Percentiles rank a stretch among this genome's conserved stretches.
Conservation (phyloP, 1,140 invertebrate genomes). For the Bombus haemorrhoidalis region DNA sequence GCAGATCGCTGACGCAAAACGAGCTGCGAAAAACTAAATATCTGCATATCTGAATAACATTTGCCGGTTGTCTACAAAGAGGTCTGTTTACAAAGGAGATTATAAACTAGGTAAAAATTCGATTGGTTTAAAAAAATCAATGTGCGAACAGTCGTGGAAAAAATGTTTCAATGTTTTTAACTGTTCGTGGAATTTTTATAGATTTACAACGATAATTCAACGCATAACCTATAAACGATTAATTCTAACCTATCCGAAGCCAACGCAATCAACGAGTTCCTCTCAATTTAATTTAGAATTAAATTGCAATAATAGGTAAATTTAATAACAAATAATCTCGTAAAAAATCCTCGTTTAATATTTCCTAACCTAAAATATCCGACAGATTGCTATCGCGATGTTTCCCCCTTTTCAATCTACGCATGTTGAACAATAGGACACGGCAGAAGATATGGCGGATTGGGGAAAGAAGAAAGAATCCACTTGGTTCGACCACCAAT, state of each 20-base stretch:
- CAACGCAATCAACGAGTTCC: too few species aligned
- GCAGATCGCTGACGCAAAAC: neutral
- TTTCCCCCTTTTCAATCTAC: neutral
- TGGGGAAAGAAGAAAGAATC: neutral
- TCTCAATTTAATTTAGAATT: too few species aligned
- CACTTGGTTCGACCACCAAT: slow-evolving; percentile 9
- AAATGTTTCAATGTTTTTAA: neutral
- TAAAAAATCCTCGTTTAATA: too few species aligned
- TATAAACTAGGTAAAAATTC: neutral
- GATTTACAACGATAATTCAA: too few species aligned
- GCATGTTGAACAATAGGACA: neutral
- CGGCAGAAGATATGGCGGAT: too few species aligned
- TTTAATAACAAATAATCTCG: too few species aligned
- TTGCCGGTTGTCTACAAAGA: too few species aligned
- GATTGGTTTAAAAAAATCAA: neutral
- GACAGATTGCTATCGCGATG: neutral
- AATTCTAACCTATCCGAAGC: too few species aligned
- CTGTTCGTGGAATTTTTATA: too few species aligned
- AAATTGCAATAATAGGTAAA: too few species aligned
- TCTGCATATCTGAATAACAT: neutral
- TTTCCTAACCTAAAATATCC: neutral
- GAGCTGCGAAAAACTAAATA: neutral
- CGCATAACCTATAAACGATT: too few species aligned
- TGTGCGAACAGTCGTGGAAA: fast-evolving
- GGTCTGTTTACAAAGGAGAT: neutral